Evolutionary conservation across 2,888 invertebrate species (phyloP), one percentile per base, ranked within the genome.

Genomic region (Drosophila histrio): DNA sequence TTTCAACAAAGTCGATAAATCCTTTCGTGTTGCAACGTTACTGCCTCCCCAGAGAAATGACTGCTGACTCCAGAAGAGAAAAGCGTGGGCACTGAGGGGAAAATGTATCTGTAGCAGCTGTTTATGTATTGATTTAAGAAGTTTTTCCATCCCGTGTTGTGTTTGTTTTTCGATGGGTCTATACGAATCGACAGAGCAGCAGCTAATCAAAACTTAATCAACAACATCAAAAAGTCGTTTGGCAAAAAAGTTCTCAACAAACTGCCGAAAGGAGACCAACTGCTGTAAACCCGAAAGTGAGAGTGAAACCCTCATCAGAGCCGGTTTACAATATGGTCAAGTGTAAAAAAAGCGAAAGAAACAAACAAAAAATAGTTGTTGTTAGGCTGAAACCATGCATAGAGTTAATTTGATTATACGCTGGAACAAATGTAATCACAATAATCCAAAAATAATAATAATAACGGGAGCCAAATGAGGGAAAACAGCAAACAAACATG

Each of bases 391-490:
- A 41, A 39, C 34, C 24, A 44, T 36, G 58, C 59, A 64, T 69
- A 60, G 47, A 69, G 85, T 83, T 83, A 81, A 88, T 83, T 87
- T 88, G 87, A 88, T 83, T 88, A 83, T 80, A 67, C 59, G 67
- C 69, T 85, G 65, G 71, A 88, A 80, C 71, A 81, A 67, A 72
- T 84, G 85, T 84, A 88, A 88, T 83, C 89, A 82, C 62, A 77
- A 81, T 88, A 83, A 83, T 88, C 89, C 71, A 71, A 84, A 84
- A 77, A 88, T 80, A 87, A 80, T 87, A 84, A 83, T 88, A 88
- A 88, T 83, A 88, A 88, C 88, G 85, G 19, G n/a, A 19, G 34
- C 3, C 36, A 36, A 50, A 19, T n/a, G 68, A 50, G 69, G 73
- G 57, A 81, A 74, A 63, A 63, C 64, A 65, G 46, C 59, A 71